These are phyloP conservation scores for Arnoldichthys spilopterus DNA, from an alignment of 2,797 vertebrate genomes.

Conservation along the genomic window DNA sequence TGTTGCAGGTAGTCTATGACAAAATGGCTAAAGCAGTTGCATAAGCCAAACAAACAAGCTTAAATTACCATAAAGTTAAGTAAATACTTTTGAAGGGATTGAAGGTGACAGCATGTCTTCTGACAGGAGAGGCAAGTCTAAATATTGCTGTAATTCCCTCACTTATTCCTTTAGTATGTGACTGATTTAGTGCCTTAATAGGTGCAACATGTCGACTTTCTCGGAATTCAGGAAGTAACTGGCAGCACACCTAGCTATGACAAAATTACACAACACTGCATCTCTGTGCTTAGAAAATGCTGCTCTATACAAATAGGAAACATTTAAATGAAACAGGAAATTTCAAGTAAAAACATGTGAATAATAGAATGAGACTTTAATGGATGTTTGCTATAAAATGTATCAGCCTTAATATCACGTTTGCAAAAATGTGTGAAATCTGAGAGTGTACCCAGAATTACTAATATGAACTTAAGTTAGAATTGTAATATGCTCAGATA, in stretches of 20 bases:
- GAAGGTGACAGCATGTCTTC: background rate
- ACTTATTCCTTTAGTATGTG: slow-evolving; percentile 19
- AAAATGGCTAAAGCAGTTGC: slow-evolving; percentile 28
- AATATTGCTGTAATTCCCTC: slow-evolving; percentile 22
- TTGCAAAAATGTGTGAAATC: no score
- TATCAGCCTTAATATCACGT: no score
- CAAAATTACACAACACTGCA: slow-evolving; percentile 20
- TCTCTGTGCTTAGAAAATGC: background rate
- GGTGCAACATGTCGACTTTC: slow-evolving; percentile 17
- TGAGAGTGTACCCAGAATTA: no score
- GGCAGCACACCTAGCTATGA: slow-evolving; percentile 17
- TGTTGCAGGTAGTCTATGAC: slow-evolving; percentile 20
- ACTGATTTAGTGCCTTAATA: slow-evolving; percentile 36
- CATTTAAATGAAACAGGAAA: background rate
- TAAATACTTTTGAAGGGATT: slow-evolving; percentile 2
- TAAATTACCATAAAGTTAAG: background rate
- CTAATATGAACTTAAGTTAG: no score
- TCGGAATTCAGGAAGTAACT: slow-evolving; percentile 24
- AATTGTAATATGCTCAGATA: no score
- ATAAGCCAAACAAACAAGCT: slow-evolving; percentile 25
- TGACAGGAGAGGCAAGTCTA: slow-evolving; percentile 8
- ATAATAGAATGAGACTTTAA: background rate
- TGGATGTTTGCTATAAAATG: no score
- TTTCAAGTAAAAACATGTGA: background rate
- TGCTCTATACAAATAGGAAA: background rate